Percentiles rank a stretch among this genome's conserved stretches.
phyloP scores from a whole-genome alignment of 2,888 invertebrate genomes.

The Laothoe populi region DNA sequence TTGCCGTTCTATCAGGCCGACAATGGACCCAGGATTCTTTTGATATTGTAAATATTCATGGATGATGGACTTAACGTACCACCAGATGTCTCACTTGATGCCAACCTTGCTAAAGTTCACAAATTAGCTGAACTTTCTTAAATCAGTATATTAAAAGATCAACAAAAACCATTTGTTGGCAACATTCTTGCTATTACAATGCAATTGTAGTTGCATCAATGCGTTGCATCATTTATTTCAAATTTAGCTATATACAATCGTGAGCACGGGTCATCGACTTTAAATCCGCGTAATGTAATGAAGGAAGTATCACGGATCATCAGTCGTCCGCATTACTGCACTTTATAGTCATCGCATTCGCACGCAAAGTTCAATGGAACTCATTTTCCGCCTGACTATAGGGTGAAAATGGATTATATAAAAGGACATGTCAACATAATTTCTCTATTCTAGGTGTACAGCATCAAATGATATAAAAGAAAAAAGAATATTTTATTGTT shows the following conservation, averaged over 20 bases:
- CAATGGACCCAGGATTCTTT: no score
- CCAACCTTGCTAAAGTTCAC: no score
- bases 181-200: not conserved
- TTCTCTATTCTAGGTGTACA: no score
- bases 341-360: conserved; percentile 49
- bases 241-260: not conserved
- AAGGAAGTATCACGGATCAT: conserved; percentile 42
- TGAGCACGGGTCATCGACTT: conserved; percentile 1
- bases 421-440: no score
- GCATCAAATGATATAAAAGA: no score
- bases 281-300: conserved; percentile 26
- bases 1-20: no score
- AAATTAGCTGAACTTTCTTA: no score
- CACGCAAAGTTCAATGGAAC: conserved; percentile 58
- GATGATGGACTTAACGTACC: no score
- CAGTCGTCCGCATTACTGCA: conserved; percentile 45
- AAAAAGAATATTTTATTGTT: not conserved
- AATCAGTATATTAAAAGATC: not conserved
- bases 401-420: conserved; percentile 33
- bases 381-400: conserved; percentile 57
- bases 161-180: not conserved
- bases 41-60: no score
- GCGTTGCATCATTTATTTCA: not conserved
- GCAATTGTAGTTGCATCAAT: not conserved
- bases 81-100: no score